Percentiles rank a stretch among this genome's conserved stretches.
phyloP scores from a whole-genome alignment of 2,888 invertebrate genomes.

The Apodemia zela region DNA sequence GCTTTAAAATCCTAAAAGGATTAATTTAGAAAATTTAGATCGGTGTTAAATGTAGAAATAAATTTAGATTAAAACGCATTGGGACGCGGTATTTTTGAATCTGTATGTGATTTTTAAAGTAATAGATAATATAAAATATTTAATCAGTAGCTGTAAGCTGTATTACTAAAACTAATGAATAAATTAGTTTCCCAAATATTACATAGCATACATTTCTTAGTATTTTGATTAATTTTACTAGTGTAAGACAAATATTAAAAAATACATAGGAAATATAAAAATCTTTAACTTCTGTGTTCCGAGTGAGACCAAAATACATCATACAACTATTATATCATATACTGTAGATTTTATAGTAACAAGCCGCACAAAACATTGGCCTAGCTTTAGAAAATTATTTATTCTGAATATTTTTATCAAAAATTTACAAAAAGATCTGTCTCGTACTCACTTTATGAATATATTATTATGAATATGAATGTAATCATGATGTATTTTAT shows the following conservation, averaged over 20 bases:
- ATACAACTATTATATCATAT: slow-evolving; percentile 30
- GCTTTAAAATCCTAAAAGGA: slow-evolving; percentile 42
- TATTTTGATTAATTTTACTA: slow-evolving; percentile 20
- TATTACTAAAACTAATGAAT: slow-evolving; percentile 10
- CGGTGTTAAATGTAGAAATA: slow-evolving; percentile 35
- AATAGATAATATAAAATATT: slow-evolving; percentile 21
- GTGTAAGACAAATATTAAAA: slow-evolving; percentile 11
- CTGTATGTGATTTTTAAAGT: slow-evolving; percentile 28
- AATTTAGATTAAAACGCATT: slow-evolving; percentile 37
- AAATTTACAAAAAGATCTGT: slow-evolving; percentile 18
- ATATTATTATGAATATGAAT: slow-evolving; percentile 20
- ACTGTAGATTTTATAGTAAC: slow-evolving; percentile 40
- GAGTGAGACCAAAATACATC: slow-evolving; percentile 39
- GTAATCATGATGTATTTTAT: slow-evolving; percentile 19
- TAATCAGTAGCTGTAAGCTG: slow-evolving; percentile 24
- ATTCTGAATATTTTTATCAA: slow-evolving; percentile 24
- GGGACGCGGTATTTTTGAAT: slow-evolving; percentile 35
- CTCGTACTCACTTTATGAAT: slow-evolving; percentile 19
- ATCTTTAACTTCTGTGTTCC: slow-evolving; percentile 38
- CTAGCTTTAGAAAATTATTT: slow-evolving; percentile 24
- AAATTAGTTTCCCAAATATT: slow-evolving; percentile 22
- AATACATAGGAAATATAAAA: slow-evolving; percentile 25
- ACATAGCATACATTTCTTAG: slow-evolving; percentile 6
- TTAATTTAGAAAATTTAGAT: slow-evolving; percentile 31
- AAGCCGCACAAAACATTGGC: slow-evolving; percentile 19